Base-by-base conservation (phyloP, 2,797 vertebrate genomes). In the Streptopelia turtur region DNA sequence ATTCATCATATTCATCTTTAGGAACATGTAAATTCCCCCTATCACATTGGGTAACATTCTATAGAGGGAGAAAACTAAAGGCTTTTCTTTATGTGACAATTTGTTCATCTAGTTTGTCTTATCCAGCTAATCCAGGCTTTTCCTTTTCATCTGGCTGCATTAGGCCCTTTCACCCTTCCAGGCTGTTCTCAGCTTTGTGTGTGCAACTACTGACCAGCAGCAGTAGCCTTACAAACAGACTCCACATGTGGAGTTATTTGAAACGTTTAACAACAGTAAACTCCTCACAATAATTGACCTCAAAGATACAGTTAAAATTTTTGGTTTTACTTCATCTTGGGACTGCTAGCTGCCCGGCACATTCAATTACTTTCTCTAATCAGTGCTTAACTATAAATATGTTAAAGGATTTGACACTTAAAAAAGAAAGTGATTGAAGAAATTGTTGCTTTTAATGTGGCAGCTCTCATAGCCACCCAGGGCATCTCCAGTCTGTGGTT, bases 1-100 rank as follows among this genome's bases (percentile, higher is more conserved):
- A 96, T 84, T 94, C 50, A 79, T 59, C 27, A 1, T 41, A 78
- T 90, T 85, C 47, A 90, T 96, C 87, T 93, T 72, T 49, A 53
- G 88, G 95, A 96, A 97, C 93, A 95, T 89, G 91, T 30, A 96
- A 94, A 95, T 90, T 92, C 50, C 93, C 75, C 68, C 41, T 85
- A 93, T 68, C 91, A 83, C 47, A 90, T 37, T 69, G 55, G 74
- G 41, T 61, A 94, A 79, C 16, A 63, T 80, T 87, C 76, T 88
- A 70, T 45, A 88, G 79, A 94, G 43, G n/a, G 5, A 81, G 17
- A 83, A 74, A 84, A 80, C 66, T 59, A 72, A 91, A 96, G n/a
- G 25, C 59, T 84, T 93, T 90, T 87, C 64, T 75, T 90, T 82
- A 79, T 27, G 23, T 77, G 82, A 91, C 65, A 82, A 41, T 75